Conservation (phyloP, 2,888 invertebrate species). For the Ophraella communa region DNA sequence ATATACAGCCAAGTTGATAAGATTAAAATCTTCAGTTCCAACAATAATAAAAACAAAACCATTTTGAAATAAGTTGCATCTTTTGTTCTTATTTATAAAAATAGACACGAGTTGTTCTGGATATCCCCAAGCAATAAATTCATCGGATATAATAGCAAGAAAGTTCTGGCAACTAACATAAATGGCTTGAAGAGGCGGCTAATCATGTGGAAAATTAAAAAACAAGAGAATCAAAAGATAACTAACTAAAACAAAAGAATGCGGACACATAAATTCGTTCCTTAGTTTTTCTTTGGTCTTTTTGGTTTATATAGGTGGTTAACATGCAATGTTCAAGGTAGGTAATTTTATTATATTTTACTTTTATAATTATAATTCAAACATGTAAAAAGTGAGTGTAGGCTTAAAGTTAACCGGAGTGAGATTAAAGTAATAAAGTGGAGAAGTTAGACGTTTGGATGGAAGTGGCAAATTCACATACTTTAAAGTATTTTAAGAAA, state of each 20-base stretch:
- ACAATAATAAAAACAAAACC: slow-evolving; percentile 26
- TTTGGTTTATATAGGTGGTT: neutral
- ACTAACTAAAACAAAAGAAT: slow-evolving; percentile 14
- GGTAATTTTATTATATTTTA: too few species aligned
- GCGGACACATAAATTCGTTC: slow-evolving; percentile 10
- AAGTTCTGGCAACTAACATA: slow-evolving; percentile 32
- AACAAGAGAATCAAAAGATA: slow-evolving; percentile 18
- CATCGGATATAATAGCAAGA: slow-evolving; percentile 43
- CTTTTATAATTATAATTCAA: too few species aligned
- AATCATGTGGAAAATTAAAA: slow-evolving; percentile 36
- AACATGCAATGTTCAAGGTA: neutral
- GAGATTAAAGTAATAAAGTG: too few species aligned
- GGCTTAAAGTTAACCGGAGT: too few species aligned
- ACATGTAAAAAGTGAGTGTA: too few species aligned
- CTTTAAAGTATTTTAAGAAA: too few species aligned
- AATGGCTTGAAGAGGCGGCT: slow-evolving; percentile 24
- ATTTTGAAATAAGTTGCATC: slow-evolving; percentile 26
- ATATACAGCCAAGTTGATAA: slow-evolving; percentile 34
- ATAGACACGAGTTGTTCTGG: slow-evolving; percentile 28
- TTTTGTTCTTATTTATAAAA: slow-evolving; percentile 33
- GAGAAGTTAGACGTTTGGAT: too few species aligned
- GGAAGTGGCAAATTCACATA: too few species aligned
- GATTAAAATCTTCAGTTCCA: slow-evolving; percentile 39
- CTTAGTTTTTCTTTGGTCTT: too few species aligned
- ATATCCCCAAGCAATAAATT: slow-evolving; percentile 39